Base-by-base conservation (phyloP, 2,113 vertebrate species). In the Gobio gobio region DNA sequence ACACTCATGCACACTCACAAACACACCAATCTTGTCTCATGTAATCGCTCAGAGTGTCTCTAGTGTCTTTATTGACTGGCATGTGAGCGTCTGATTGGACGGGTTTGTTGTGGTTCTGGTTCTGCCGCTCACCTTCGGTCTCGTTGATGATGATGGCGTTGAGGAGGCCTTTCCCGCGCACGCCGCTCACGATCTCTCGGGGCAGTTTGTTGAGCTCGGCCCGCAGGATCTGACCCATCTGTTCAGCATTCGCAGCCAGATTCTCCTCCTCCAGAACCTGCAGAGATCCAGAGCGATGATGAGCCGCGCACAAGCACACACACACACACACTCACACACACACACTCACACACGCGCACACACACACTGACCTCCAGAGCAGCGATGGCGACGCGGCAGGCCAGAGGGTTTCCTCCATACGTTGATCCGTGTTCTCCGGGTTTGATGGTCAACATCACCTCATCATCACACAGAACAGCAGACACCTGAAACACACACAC, bases 361-460 rank as follows among this genome's bases (percentile, higher is more conserved):
- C 78, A 9, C 63, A 95, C 91, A 29, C 29, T 59, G 56, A 94
- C 98, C 96, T 99, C 93, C 3, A 99, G 95, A 0, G 98, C 94
- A 6, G 97, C 95, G 0, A 99, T 95, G 9, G 97, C 97, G n/a
- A 99, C 95, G 0, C 94, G 94, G 82, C 98, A 98, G 74, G 96
- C 97, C 0, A 99, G 88, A 0, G 98, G 98, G 86, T 99, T 99
- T 14, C 98, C 98, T 29, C 98, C 97, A 0, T 95, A 99, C 0
- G 98, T 99, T 18, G 98, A 99, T 10, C 98, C 98, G 0, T 99
- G 98, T 61, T 99, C 97, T 3, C 98, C 98, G 0, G 98, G 98
- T 86, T 97, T 99, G 78, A 99, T 99, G 70, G 97, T 97, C 92
- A 99, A 88, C 98, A 99, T 99, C 2, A 99, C 58, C 40, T 98